These are phyloP conservation scores for Sylvia atricapilla DNA, from an alignment of 2,113 vertebrate genomes.

Conservation along the genomic window DNA sequence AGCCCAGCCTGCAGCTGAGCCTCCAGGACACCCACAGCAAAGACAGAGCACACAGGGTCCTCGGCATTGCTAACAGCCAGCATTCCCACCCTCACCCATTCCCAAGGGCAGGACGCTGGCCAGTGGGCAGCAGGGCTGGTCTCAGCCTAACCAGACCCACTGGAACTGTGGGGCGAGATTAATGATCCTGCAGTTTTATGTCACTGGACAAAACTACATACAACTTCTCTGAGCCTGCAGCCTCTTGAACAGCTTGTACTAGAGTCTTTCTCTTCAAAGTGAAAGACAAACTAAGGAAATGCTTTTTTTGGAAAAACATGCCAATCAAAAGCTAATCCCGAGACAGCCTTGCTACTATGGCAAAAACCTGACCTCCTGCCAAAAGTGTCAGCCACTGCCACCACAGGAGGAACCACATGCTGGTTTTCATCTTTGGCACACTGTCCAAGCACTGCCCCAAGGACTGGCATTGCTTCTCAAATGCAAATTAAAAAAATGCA, in stretches of 20 bases:
- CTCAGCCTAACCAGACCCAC: fast-evolving
- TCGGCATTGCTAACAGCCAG: neutral
- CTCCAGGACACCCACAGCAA: neutral
- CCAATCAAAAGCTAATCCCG: neutral
- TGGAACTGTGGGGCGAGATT: neutral
- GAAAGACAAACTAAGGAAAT: neutral
- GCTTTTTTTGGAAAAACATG: neutral
- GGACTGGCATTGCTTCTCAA: neutral
- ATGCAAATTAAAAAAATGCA: neutral
- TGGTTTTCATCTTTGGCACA: neutral
- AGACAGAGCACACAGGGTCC: fast-evolving
- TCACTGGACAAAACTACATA: neutral
- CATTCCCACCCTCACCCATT: neutral
- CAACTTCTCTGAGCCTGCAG: neutral
- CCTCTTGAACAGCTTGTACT: neutral
- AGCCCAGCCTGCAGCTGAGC: neutral
- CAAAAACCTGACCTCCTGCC: neutral
- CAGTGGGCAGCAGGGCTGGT: neutral
- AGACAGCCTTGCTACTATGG: neutral
- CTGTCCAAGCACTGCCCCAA: neutral
- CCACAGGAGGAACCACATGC: fast-evolving
- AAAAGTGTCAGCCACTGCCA: neutral
- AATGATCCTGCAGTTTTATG: neutral
- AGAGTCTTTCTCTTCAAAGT: neutral
- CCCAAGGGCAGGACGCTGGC: neutral